phyloP scores from a whole-genome alignment of 2,797 vertebrate genomes.

The Rhinatrema bivittatum region DNA sequence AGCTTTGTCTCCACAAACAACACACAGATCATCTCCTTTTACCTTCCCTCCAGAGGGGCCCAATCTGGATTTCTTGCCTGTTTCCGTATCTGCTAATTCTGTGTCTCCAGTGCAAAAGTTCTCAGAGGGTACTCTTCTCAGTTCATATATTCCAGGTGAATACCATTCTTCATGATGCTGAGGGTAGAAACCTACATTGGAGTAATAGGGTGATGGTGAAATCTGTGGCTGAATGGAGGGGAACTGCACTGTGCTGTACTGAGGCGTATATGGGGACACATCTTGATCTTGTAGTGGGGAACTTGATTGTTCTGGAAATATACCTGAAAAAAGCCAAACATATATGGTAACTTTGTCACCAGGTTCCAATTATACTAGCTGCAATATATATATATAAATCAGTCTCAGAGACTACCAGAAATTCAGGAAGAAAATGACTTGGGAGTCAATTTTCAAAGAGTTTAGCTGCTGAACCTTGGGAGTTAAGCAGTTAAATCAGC shows the following conservation, averaged over 20 bases:
- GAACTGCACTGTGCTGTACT: constrained; percentile 75
- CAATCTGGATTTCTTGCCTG: constrained; percentile 73
- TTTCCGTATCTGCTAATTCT: constrained; percentile 61
- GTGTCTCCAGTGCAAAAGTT: constrained; percentile 65
- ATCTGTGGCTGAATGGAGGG: constrained; percentile 72
- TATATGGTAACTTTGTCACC: too few relatives aligned
- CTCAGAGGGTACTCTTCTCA: constrained; percentile 76
- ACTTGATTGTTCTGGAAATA: constrained; percentile 77
- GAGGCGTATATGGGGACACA: constrained; percentile 63
- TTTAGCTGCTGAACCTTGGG: too few relatives aligned
- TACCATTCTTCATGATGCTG: constrained; percentile 88
- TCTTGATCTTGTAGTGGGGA: constrained; percentile 79
- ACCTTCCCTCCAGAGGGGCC: constrained; percentile 61
- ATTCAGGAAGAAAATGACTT: too few relatives aligned
- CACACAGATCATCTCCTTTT: constrained; percentile 91
- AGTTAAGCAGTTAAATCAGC: too few relatives aligned
- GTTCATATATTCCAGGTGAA: constrained; percentile 73
- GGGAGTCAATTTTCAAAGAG: too few relatives aligned
- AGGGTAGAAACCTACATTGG: constrained; percentile 78
- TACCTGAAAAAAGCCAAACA: constrained; percentile 62
- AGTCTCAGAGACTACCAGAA: neutral
- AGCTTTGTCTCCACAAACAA: constrained; percentile 94
- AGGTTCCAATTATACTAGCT: too few relatives aligned
- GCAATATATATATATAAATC: too few relatives aligned
- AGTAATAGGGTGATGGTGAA: constrained; percentile 75